Percentiles rank a stretch among this genome's conserved stretches.
These are phyloP conservation scores for Boloria euphrosyne DNA, from an alignment of 2,888 invertebrate species.

Conservation along the genomic window DNA sequence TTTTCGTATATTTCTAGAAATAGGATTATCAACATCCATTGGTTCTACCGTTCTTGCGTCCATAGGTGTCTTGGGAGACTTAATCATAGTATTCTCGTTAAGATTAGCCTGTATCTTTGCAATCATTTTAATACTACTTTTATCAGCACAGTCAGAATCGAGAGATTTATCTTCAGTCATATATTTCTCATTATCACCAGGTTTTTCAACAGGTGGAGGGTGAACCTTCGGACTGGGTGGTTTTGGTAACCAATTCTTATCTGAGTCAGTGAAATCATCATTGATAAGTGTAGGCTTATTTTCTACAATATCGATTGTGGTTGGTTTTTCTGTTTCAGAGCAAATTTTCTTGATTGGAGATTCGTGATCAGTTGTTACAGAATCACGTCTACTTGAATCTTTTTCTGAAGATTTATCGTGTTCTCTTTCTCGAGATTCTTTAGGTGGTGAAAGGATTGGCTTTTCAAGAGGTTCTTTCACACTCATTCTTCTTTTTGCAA, in stretches of 20 bases:
- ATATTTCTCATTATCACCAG: conserved; percentile 71
- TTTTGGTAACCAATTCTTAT: conserved; percentile 71
- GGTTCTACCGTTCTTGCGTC: conserved; percentile 74
- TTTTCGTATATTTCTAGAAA: conserved; percentile 58
- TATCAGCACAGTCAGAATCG: conserved; percentile 70
- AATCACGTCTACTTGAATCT: conserved; percentile 46
- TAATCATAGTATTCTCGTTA: conserved; percentile 78
- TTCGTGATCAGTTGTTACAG: conserved; percentile 41
- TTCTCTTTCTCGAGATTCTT: conserved; percentile 37
- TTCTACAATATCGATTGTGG: conserved; percentile 46
- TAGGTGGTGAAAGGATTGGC: conserved; percentile 39
- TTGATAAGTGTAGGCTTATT: conserved; percentile 54
- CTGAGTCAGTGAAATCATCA: conserved; percentile 58
- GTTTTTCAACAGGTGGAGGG: conserved; percentile 71
- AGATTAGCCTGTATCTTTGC: conserved; percentile 77
- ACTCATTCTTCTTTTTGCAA: conserved; percentile 51
- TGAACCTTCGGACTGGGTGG: conserved; percentile 65
- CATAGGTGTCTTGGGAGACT: conserved; percentile 77
- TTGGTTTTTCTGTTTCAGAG: conserved; percentile 40
- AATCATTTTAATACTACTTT: conserved; percentile 74
- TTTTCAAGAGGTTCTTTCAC: conserved; percentile 51
- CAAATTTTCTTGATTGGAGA: conserved; percentile 55
- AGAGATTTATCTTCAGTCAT: conserved; percentile 75
- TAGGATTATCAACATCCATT: conserved; percentile 62
- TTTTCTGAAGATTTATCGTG: conserved; percentile 44